A percentile compares a stretch with the other conserved stretches of the same genome.
phyloP scores from a whole-genome alignment of 2,888 invertebrate species.

The Mesoligia furuncula region DNA sequence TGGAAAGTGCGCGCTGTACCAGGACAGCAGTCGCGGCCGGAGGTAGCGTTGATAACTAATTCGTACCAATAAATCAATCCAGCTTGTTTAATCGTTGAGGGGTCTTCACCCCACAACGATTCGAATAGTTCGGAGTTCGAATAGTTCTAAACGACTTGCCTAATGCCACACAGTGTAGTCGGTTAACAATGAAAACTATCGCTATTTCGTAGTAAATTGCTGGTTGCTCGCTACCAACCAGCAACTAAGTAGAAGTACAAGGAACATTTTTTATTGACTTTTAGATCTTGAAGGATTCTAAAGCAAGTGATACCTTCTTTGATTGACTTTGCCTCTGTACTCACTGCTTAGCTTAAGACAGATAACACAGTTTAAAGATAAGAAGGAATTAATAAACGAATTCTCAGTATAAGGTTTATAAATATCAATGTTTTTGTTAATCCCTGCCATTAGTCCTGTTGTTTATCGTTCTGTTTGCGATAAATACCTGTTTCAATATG shows the following conservation, averaged over 20 bases:
- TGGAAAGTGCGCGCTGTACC: slow-evolving; percentile 38
- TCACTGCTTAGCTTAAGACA: not conserved
- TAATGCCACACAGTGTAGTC: not conserved
- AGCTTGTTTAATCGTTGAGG: slow-evolving; percentile 34
- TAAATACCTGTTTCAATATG: slow-evolving; percentile 41
- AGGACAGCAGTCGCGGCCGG: slow-evolving; percentile 30
- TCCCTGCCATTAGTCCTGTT: slow-evolving; percentile 28
- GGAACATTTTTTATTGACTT: not conserved
- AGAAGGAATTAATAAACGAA: slow-evolving; percentile 16
- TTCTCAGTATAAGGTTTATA: slow-evolving; percentile 25
- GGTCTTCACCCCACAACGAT: too few relatives aligned
- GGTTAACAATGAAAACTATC: not conserved
- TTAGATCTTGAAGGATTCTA: not conserved
- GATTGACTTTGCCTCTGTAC: not conserved
- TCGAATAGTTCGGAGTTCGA: too few relatives aligned
- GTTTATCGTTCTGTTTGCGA: slow-evolving; percentile 45
- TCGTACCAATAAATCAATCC: slow-evolving; percentile 45
- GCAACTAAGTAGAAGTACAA: not conserved
- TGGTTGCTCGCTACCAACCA: not conserved
- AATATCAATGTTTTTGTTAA: slow-evolving; percentile 38
- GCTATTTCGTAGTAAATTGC: not conserved
- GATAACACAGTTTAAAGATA: slow-evolving; percentile 36
- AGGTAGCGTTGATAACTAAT: slow-evolving; percentile 32
- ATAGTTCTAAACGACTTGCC: not conserved
- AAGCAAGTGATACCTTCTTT: not conserved